Evolutionary conservation across 1,140 invertebrate species (phyloP).

Genomic region (Melitaea cinxia): DNA sequence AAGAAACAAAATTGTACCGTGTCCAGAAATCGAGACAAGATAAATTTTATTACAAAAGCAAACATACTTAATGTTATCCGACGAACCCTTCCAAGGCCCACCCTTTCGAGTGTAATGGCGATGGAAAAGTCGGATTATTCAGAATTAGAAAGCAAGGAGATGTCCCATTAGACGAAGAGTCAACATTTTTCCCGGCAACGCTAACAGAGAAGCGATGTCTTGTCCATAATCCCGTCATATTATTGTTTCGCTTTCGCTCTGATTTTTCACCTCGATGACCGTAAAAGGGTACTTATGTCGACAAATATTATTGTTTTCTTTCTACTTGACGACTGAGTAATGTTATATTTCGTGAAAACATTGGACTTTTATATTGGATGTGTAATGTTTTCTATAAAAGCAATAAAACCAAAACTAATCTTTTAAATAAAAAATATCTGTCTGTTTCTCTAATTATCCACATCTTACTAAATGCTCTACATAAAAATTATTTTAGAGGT

Average conservation of each 20-base stretch:
- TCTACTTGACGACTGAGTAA: neutral
- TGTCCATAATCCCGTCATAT: conserved; percentile 1
- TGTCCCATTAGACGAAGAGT: conserved; percentile 2
- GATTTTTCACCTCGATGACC: conserved; percentile 4
- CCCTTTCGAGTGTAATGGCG: neutral
- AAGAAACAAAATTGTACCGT: too few species aligned
- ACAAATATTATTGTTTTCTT: conserved; percentile 8
- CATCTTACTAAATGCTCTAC: too few species aligned
- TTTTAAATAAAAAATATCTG: too few species aligned
- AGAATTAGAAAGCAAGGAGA: neutral
- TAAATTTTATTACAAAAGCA: too few species aligned
- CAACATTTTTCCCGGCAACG: conserved; percentile 2
- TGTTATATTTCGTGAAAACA: neutral
- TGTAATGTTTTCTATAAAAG: neutral
- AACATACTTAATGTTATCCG: neutral
- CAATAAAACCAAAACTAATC: too few species aligned
- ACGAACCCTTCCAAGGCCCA: neutral
- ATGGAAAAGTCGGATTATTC: conserved; percentile 2
- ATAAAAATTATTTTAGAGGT: too few species aligned
- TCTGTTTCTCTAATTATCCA: too few species aligned
- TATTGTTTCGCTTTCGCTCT: neutral
- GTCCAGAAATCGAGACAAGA: too few species aligned
- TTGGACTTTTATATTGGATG: neutral
- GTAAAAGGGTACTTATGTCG: conserved; percentile 1
- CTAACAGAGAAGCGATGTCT: neutral